Evolutionary conservation across 30 jellyfish, hydroid and myxozoan species (phyloP).

Genomic region (Clytia hemisphaerica): DNA sequence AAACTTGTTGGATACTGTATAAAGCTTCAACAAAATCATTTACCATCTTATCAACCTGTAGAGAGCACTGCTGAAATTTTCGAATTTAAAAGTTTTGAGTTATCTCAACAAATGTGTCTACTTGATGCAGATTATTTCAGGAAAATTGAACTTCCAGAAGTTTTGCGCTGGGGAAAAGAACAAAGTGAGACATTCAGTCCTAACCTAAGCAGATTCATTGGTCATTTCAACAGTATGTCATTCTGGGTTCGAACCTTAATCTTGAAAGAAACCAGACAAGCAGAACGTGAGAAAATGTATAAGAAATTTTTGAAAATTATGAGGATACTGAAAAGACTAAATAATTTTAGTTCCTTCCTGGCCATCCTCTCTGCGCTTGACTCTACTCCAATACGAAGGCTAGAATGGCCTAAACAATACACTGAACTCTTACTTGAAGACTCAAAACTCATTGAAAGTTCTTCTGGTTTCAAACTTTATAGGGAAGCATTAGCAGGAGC

Average conservation of each 20-base stretch:
- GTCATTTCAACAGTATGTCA: conserved; percentile 93
- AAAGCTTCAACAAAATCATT: conserved; percentile 67
- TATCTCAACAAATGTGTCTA: conserved; percentile 92
- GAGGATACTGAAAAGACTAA: conserved; percentile 63
- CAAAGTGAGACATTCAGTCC: conserved; percentile 92
- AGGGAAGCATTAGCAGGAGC: conserved; percentile 96
- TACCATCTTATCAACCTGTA: conserved; percentile 26
- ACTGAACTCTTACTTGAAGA: conserved; percentile 77
- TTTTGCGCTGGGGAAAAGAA: conserved; percentile 97
- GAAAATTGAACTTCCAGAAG: conserved; percentile 91
- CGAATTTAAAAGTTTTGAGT: conserved; percentile 74
- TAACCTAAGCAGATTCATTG: conserved; percentile 82
- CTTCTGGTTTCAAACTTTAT: conserved; percentile 85
- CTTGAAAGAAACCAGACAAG: conserved; percentile 76
- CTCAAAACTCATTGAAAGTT: conserved; percentile 74
- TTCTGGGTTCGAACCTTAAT: conserved; percentile 87
- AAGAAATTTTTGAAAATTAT: conserved; percentile 79
- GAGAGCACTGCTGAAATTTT: conserved; percentile 39
- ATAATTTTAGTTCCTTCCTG: conserved; percentile 80
- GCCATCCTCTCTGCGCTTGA: conserved; percentile 94
- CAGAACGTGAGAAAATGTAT: conserved; percentile 80
- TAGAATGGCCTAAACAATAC: conserved; percentile 91
- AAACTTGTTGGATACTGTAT: conserved; percentile 81
- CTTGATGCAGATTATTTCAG: conserved; percentile 78
- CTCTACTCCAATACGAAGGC: conserved; percentile 79